Percentiles rank a stretch among this genome's conserved stretches.
Evolutionary conservation across 2,888 invertebrate species (phyloP).

Genomic region (Pseudolycoriella hygida): DNA sequence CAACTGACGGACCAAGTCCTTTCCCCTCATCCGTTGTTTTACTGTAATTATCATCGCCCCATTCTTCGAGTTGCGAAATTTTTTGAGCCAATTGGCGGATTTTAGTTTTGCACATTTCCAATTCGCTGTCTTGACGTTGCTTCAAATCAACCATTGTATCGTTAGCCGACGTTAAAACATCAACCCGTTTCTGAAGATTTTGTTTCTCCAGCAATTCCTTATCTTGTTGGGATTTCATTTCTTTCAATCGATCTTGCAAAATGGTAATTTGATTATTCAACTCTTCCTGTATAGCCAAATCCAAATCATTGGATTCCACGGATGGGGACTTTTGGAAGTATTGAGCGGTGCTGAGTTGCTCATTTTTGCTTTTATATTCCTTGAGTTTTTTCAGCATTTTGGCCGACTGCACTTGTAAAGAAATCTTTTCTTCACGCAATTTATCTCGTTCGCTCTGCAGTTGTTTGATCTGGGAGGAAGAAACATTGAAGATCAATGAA

Average conservation of each 20-base stretch:
- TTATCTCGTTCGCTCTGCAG: constrained; percentile 38
- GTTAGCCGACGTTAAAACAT: constrained; percentile 54
- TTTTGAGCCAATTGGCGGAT: constrained; percentile 52
- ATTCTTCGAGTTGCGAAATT: constrained; percentile 35
- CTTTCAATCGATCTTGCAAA: constrained; percentile 46
- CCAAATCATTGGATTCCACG: constrained; percentile 39
- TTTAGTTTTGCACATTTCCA: constrained; percentile 52
- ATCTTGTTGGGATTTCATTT: constrained; percentile 36
- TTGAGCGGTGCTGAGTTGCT: constrained; percentile 17
- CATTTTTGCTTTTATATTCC: constrained; percentile 55
- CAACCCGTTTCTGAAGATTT: constrained; percentile 47
- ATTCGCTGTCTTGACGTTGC: constrained; percentile 60
- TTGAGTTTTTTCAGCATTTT: constrained; percentile 73
- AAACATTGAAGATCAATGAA: too few relatives aligned
- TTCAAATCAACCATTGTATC: constrained; percentile 64
- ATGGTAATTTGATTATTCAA: constrained; percentile 46
- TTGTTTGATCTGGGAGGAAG: constrained; percentile 30
- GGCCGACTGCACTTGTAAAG: constrained; percentile 48
- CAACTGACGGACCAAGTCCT: background rate
- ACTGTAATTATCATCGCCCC: constrained; percentile 24
- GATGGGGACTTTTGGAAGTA: constrained; percentile 29
- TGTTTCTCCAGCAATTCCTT: constrained; percentile 50
- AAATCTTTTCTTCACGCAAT: constrained; percentile 41
- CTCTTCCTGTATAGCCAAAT: constrained; percentile 66
- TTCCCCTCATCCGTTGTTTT: constrained; percentile 8